Base-by-base conservation (phyloP, 2,888 invertebrate species). In the Eupsilia transversa region DNA sequence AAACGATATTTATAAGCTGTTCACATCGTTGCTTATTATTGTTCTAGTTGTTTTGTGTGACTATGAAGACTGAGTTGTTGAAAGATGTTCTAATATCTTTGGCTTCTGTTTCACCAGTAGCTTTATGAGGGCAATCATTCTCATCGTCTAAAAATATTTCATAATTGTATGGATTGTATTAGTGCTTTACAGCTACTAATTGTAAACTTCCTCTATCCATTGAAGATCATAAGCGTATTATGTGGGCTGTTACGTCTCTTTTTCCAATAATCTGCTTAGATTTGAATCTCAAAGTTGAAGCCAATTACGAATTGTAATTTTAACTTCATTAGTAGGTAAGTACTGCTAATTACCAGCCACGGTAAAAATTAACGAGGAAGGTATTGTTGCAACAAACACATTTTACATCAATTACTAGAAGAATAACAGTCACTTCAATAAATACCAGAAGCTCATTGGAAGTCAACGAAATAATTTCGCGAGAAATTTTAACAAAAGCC, bases 1-100 rank as follows among this genome's bases (percentile, higher is more conserved):
- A 57, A 54, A 57, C 49, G 20, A 33, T 61, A 72, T 84, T 67
- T 67, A 59, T 74, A 43, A 56, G 23, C 60, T 69, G 68, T 61
- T 74, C 2, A 54, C 83, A 41, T 66, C 17, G 35, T 56, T 12
- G 14, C 46, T 60, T 66, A 59, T 78, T 72, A 69, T 60, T 68
- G 9, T 61, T 65, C 6, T 59, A 57, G 35, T 61, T 68, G 9
- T 66, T 68, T 57, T 38, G 4, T 64, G 35, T 41, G 6, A 35
- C n/a, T 33, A 23, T 27, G 54, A 17, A 27, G 17, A 52, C 4
- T 35, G 2, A 35, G 9, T 65, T 35, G 10, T 57, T 30, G 20
- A 60, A 27, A 27, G 20, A 41, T 4, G 0, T 49, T 64, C 27
- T 10, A 41, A 56, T 7, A 35, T 14, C 0, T 43, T 59, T 12